phyloP scores from a whole-genome alignment of 2,888 invertebrate species.

The Acleris holmiana region DNA sequence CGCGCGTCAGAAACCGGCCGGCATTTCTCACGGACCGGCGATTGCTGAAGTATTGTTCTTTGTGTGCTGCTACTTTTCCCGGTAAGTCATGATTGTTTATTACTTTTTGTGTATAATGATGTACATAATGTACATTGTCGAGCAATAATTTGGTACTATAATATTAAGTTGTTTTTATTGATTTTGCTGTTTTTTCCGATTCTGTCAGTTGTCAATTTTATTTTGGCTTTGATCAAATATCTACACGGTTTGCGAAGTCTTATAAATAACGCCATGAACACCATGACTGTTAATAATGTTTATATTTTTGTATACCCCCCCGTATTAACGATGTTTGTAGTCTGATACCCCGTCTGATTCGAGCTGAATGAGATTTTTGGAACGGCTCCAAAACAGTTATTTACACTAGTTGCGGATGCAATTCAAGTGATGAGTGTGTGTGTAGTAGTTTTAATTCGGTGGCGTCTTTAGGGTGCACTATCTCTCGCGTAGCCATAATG shows the following conservation, averaged over 20 bases:
- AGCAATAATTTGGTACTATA: not conserved
- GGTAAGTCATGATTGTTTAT: constrained; percentile 56
- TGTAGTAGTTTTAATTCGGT: not conserved
- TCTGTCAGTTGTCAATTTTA: not conserved
- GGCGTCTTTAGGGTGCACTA: constrained; percentile 16
- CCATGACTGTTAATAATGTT: too few species aligned
- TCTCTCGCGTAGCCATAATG: constrained; percentile 42
- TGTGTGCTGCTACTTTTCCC: constrained; percentile 51
- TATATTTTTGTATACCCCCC: constrained; percentile 6
- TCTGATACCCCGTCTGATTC: constrained; percentile 29
- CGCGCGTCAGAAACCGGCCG: constrained; percentile 73
- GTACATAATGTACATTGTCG: not conserved
- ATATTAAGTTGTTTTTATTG: not conserved
- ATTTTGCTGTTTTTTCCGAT: not conserved
- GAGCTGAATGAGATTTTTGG: constrained; percentile 47
- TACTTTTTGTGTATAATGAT: constrained; percentile 12
- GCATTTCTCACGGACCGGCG: constrained; percentile 74
- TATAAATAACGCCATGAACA: too few species aligned
- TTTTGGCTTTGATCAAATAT: not conserved
- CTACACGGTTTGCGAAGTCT: not conserved
- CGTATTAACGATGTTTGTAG: constrained; percentile 18
- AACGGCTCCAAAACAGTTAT: constrained; percentile 49
- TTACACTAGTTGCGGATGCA: constrained; percentile 40
- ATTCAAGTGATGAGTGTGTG: constrained; percentile 29
- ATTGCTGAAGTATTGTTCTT: constrained; percentile 60